These are phyloP conservation scores for Blera fallax DNA, from an alignment of 2,888 invertebrate genomes.

Conservation along the genomic window DNA sequence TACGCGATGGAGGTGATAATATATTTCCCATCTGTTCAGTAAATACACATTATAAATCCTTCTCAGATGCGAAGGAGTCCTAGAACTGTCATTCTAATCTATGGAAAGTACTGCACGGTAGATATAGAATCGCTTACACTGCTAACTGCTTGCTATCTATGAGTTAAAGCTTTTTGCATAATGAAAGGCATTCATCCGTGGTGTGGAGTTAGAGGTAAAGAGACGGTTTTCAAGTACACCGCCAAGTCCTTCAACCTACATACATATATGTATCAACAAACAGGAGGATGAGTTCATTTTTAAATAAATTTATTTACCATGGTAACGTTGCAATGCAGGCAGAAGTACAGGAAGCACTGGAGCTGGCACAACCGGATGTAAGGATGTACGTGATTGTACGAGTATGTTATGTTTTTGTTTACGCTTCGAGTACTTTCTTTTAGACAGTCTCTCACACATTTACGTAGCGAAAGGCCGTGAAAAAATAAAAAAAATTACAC, in stretches of 20 bases:
- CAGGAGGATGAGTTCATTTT: slow-evolving; percentile 25
- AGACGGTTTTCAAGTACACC: slow-evolving; percentile 12
- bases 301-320: slow-evolving; percentile 62
- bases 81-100: slow-evolving; percentile 69
- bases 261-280: neutral
- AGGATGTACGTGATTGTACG: slow-evolving; percentile 38
- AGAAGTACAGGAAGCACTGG: slow-evolving; percentile 10
- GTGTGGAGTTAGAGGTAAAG: neutral
- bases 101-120: slow-evolving; percentile 41
- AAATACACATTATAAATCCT: slow-evolving; percentile 69
- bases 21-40: slow-evolving; percentile 64
- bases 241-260: neutral
- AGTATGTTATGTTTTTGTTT: slow-evolving; percentile 4
- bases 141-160: slow-evolving; percentile 59
- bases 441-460: slow-evolving; percentile 7
- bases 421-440: slow-evolving; percentile 42
- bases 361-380: slow-evolving; percentile 29
- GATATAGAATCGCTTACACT: slow-evolving; percentile 29
- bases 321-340: slow-evolving; percentile 53
- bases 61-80: slow-evolving; percentile 45
- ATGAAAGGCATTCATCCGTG: slow-evolving; percentile 63
- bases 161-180: slow-evolving; percentile 68
- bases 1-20: slow-evolving; percentile 28
- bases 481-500: neutral
- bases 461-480: neutral